phyloP scores from a whole-genome alignment of 2,797 vertebrate genomes.

The Paedocypris micromegethes region DNA sequence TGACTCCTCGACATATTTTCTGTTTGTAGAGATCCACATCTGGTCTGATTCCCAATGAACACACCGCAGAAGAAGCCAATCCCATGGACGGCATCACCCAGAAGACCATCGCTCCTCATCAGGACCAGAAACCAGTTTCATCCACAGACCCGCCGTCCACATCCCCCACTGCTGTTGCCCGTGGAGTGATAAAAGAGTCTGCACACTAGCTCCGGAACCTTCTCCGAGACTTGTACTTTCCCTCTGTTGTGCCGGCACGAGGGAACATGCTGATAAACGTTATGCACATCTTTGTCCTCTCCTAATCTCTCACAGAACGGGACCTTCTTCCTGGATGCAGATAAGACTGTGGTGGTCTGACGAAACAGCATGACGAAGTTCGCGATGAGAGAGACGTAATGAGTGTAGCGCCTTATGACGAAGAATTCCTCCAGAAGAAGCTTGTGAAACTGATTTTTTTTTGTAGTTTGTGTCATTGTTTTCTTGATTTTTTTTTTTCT shows the following conservation, averaged over 20 bases:
- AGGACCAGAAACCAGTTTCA: constrained; percentile 42
- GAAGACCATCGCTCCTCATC: constrained; percentile 39
- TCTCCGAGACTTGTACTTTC: constrained; percentile 7
- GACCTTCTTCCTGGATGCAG: not conserved
- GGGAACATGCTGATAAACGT: constrained; percentile 8
- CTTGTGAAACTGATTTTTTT: constrained; percentile 25
- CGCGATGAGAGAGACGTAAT: constrained; percentile 7
- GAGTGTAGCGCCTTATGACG: not conserved
- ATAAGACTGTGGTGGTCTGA: constrained; percentile 10
- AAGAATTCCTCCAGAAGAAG: not conserved
- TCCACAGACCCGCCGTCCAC: constrained; percentile 29
- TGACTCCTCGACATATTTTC: constrained; percentile 8
- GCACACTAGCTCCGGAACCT: constrained; percentile 30
- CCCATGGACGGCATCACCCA: constrained; percentile 52
- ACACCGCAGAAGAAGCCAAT: constrained; percentile 69
- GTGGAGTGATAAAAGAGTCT: constrained; percentile 59
- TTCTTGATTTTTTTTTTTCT: constrained; percentile 41
- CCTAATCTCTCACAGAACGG: constrained; percentile 9
- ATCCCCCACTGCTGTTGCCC: constrained; percentile 41
- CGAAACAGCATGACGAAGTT: constrained; percentile 39
- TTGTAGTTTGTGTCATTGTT: constrained; percentile 24
- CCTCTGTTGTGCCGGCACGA: constrained; percentile 1
- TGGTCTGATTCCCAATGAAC: constrained; percentile 73
- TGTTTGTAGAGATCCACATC: constrained; percentile 70
- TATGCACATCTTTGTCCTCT: constrained; percentile 18